These are phyloP conservation scores for Meloidogyne floridensis DNA, from an alignment of 1,140 invertebrate species.

Conservation along the genomic window DNA sequence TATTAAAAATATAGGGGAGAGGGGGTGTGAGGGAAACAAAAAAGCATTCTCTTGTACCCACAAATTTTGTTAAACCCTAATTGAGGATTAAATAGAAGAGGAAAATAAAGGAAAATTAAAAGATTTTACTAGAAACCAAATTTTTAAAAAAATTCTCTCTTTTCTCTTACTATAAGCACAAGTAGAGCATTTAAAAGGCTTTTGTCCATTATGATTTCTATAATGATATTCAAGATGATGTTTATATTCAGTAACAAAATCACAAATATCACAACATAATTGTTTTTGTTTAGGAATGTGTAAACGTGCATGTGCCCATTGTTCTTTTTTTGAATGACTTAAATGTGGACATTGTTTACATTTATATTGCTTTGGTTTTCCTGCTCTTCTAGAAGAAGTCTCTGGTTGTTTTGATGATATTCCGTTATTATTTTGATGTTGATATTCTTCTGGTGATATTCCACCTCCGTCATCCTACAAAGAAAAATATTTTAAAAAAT, in stretches of 20 bases:
- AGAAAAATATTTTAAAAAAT: neutral
- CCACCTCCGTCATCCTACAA: neutral
- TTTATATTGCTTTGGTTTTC: conserved; percentile 76
- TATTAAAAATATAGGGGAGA: no score
- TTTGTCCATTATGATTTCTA: conserved; percentile 88
- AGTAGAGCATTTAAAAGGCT: conserved; percentile 86
- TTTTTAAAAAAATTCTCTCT: no score
- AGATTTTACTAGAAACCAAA: no score
- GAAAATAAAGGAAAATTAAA: no score
- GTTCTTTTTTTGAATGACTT: conserved; percentile 82
- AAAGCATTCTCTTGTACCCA: no score
- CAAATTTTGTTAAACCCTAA: no score
- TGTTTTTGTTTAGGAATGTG: conserved; percentile 93
- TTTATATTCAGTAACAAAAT: conserved; percentile 96
- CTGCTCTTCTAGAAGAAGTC: conserved; percentile 26
- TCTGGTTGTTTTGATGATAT: conserved; percentile 33
- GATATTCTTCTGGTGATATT: conserved; percentile 1
- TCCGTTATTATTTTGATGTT: no score
- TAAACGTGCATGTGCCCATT: conserved; percentile 81
- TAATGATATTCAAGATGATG: conserved; percentile 97
- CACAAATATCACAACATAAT: conserved; percentile 85
- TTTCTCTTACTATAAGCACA: conserved; percentile 22
- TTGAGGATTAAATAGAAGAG: no score
- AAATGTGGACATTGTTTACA: conserved; percentile 85
- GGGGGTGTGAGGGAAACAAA: no score